Conservation (phyloP, 2,888 invertebrate species). For the Drosophila niveifrons region DNA sequence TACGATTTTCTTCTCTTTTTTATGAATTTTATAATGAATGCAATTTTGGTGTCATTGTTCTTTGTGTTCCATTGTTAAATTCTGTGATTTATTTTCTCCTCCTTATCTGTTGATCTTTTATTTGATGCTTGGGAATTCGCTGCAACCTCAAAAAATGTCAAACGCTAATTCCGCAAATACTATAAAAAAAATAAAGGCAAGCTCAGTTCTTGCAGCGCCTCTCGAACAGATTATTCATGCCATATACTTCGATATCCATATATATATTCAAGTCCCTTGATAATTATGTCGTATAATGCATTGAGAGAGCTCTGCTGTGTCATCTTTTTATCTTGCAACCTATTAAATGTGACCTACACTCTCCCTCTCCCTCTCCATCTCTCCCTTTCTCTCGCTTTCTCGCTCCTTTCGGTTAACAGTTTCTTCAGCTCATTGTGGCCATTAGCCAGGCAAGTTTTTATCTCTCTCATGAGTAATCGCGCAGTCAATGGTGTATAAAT, state of each 20-base stretch:
- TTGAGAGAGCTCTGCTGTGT: constrained; percentile 1
- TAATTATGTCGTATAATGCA: constrained; percentile 7
- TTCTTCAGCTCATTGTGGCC: constrained; percentile 31
- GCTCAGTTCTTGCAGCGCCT: neutral
- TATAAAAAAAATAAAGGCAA: neutral
- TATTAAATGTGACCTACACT: constrained; percentile 33
- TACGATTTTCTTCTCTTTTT: too few species aligned
- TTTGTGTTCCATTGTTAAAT: too few species aligned
- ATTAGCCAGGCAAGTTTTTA: constrained; percentile 55
- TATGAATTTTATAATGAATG: too few species aligned
- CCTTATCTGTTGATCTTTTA: neutral
- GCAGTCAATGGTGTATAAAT: constrained; percentile 44
- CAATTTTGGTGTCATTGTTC: too few species aligned
- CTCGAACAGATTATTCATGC: neutral
- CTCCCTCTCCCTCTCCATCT: neutral
- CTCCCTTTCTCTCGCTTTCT: neutral
- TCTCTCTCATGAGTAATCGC: constrained; percentile 58
- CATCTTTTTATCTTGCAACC: constrained; percentile 37
- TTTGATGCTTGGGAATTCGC: neutral
- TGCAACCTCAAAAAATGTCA: neutral
- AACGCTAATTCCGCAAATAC: neutral
- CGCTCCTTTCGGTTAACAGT: neutral
- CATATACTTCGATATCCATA: neutral
- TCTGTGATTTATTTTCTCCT: neutral
- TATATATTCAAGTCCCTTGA: neutral